Conservation (phyloP, 2,113 vertebrate genomes). For the Brienomyrus longianalis region DNA sequence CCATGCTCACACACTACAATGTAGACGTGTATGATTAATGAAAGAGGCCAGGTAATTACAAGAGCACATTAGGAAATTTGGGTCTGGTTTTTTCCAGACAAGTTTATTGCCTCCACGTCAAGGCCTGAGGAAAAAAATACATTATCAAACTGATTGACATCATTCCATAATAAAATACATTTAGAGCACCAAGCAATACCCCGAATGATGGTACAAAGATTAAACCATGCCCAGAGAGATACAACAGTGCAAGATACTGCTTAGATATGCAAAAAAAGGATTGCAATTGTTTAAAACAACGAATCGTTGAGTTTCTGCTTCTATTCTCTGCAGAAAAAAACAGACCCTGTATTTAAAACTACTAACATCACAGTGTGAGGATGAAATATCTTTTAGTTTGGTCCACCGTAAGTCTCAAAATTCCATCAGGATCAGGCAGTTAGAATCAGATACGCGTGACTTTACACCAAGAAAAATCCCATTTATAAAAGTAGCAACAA, state of each 20-base stretch:
- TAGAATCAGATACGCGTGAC: neutral
- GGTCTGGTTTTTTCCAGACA: neutral
- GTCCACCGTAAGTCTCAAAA: neutral
- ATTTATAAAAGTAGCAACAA: neutral
- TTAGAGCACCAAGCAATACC: neutral
- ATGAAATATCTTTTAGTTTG: neutral
- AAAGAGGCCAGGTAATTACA: neutral
- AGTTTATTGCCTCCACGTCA: neutral
- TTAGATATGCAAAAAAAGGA: neutral
- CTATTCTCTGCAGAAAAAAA: neutral
- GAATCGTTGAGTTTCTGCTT: neutral
- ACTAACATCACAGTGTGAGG: slow-evolving; percentile 1
- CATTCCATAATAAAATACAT: neutral
- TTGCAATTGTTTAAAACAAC: neutral
- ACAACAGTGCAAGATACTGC: neutral
- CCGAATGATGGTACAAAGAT: neutral
- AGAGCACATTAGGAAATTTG: neutral
- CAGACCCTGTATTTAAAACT: neutral
- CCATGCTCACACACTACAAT: neutral
- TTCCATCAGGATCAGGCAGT: neutral
- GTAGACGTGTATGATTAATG: neutral
- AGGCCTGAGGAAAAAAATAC: neutral
- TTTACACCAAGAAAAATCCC: neutral
- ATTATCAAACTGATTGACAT: neutral
- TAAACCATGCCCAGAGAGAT: neutral